Percentiles rank a stretch among this genome's conserved stretches.
Evolutionary conservation across 2,113 vertebrate genomes (phyloP).

Genomic region (Melanostigma gelatinosum): DNA sequence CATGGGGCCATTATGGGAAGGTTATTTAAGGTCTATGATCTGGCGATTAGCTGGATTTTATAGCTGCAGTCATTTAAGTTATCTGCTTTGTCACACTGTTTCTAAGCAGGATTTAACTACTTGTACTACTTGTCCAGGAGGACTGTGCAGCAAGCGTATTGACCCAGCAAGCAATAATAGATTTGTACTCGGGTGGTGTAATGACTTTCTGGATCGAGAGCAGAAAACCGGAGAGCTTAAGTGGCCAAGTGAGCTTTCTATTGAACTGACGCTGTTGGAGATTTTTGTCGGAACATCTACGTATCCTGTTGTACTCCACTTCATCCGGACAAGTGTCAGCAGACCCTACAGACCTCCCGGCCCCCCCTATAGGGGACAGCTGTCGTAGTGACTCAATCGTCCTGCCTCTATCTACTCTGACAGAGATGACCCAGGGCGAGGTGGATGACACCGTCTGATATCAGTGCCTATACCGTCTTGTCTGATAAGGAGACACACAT

Average conservation of each 20-base stretch:
- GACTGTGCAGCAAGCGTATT: neutral
- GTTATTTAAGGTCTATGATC: slow-evolving; percentile 46
- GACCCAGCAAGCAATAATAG: slow-evolving; percentile 21
- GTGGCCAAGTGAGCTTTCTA: slow-evolving; percentile 14
- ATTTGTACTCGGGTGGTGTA: slow-evolving; percentile 28
- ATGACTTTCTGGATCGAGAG: slow-evolving; percentile 50
- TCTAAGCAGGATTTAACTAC: slow-evolving; percentile 42
- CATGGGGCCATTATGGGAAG: slow-evolving; percentile 26
- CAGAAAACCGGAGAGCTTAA: slow-evolving; percentile 12
- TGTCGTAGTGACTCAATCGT: slow-evolving; percentile 42
- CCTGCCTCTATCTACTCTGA: slow-evolving; percentile 37
- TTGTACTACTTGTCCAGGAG: slow-evolving; percentile 12
- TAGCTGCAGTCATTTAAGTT: slow-evolving; percentile 45
- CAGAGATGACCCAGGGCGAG: slow-evolving; percentile 51
- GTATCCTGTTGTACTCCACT: slow-evolving; percentile 37
- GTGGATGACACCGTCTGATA: slow-evolving; percentile 45
- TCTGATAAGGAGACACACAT: slow-evolving; percentile 38
- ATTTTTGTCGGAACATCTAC: slow-evolving; percentile 28
- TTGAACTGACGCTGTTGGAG: slow-evolving; percentile 29
- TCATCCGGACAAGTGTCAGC: slow-evolving; percentile 45
- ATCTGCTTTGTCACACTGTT: slow-evolving; percentile 55
- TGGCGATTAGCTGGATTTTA: slow-evolving; percentile 47
- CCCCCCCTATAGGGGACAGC: slow-evolving; percentile 36
- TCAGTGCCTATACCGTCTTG: slow-evolving; percentile 33
- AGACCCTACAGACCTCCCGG: slow-evolving; percentile 23